Base-by-base conservation (phyloP, 2,888 invertebrate genomes). In the Apamea sordens region DNA sequence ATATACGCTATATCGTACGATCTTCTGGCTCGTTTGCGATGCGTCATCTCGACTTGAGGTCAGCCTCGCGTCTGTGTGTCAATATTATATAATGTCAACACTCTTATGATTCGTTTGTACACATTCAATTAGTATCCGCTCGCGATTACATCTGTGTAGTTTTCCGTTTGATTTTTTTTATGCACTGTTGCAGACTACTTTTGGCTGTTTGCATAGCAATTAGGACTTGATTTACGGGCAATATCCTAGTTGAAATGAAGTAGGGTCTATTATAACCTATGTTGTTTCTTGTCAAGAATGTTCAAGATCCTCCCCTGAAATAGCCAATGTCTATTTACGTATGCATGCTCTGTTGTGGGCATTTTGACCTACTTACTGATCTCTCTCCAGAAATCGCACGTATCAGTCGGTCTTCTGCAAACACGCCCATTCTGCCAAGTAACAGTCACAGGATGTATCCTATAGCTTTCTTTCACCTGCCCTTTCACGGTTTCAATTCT, bases 61-160 rank as follows among this genome's bases (percentile, higher is more conserved):
- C 24, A 63, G 32, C n/a, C 61, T 63, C 24, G 56, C 56, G 56
- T 56, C 56, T 56, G 56, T 21, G 3, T 65, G 56, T 73, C 73
- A 86, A 86, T 83, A 77, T 84, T 85, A 28, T 65, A 21, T 63
- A 56, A 32, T 72, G 71, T 83, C 73, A 86, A 84, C 36, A 74
- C 15, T 59, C 44, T 47, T 76, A 67, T 41, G n/a, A 64, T 83
- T 4, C n/a, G 13, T 10, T 83, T 76, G 76, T 18, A 24, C 18
- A 47, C 10, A 69, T 32, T 64, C 21, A 75, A 69, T 72, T 72
- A 44, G 78, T 59, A 61, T 50, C 44, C 1, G 5, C 44, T 56
- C 24, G 24, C 6, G n/a, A 59, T 36, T 76, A 44, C n/a, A 36
- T 36, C 1, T 15, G 41, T 56, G 28, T 53, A 36, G 28, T 73